Evolutionary conservation across 2,888 invertebrate species (phyloP).

Genomic region (Chalcosyrphus nemorum): DNA sequence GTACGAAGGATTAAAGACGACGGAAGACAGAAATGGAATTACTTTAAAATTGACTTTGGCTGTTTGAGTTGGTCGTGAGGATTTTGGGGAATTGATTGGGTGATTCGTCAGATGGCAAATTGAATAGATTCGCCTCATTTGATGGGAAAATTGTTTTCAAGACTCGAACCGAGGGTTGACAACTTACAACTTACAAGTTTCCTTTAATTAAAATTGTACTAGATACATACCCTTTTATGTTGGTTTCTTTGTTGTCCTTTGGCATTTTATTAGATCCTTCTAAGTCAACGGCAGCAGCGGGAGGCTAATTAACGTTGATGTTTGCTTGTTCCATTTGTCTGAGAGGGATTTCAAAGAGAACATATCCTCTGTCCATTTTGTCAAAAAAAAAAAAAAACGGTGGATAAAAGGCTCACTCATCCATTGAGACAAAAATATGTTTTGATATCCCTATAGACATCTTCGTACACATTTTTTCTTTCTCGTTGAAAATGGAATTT

Average conservation of each 20-base stretch:
- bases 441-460: constrained; percentile 57
- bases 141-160: constrained; percentile 69
- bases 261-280: constrained; percentile 54
- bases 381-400: not conserved
- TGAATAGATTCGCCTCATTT: constrained; percentile 69
- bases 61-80: not conserved
- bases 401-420: constrained; percentile 51
- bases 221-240: not conserved
- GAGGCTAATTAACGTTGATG: constrained; percentile 63
- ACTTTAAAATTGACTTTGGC: constrained; percentile 58
- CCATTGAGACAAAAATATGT: constrained; percentile 44
- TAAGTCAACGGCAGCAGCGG: constrained; percentile 13
- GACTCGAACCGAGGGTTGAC: not conserved
- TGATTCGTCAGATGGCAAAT: constrained; percentile 68
- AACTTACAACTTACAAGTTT: constrained; percentile 28
- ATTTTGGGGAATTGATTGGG: constrained; percentile 60
- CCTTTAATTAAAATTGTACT: constrained; percentile 66
- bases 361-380: constrained; percentile 4
- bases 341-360: constrained; percentile 32
- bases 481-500: constrained; percentile 58
- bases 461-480: constrained; percentile 31
- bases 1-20: constrained; percentile 54
- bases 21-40: constrained; percentile 5
- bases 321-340: constrained; percentile 15
- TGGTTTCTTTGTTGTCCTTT: constrained; percentile 63